Conservation (phyloP, 2,113 vertebrate genomes). For the Alethe diademata region DNA sequence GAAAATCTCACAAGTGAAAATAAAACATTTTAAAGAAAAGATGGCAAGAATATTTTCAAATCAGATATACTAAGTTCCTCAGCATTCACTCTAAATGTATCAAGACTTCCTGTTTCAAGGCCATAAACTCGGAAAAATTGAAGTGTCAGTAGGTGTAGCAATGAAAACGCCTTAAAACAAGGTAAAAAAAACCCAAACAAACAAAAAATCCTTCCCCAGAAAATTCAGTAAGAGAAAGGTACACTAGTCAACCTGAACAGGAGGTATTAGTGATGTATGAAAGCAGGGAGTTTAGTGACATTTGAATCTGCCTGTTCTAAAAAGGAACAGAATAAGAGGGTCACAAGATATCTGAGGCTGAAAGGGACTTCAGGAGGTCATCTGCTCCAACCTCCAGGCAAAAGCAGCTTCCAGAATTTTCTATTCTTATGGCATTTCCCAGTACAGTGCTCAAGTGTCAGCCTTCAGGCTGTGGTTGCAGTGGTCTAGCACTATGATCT, state of each 20-base stretch:
- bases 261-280: not conserved
- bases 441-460: not conserved
- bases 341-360: not conserved
- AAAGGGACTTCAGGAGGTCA: not conserved
- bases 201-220: not conserved
- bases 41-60: not conserved
- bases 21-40: not conserved
- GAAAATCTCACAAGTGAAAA: not conserved
- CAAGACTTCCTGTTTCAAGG: not conserved
- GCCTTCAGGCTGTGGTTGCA: not conserved
- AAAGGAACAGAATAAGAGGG: not conserved
- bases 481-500: not conserved
- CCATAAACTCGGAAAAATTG: not conserved
- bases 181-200: not conserved
- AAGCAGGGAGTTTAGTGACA: not conserved
- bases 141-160: not conserved
- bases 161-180: not conserved
- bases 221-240: not conserved
- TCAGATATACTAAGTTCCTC: not conserved
- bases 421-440: not conserved
- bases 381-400: not conserved
- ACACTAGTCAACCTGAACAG: not conserved
- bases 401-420: not conserved
- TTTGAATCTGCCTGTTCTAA: not conserved
- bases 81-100: not conserved